Percentiles rank a stretch among this genome's conserved stretches.
phyloP scores from a whole-genome alignment of 2,888 invertebrate genomes.

The Drosophila siamana region DNA sequence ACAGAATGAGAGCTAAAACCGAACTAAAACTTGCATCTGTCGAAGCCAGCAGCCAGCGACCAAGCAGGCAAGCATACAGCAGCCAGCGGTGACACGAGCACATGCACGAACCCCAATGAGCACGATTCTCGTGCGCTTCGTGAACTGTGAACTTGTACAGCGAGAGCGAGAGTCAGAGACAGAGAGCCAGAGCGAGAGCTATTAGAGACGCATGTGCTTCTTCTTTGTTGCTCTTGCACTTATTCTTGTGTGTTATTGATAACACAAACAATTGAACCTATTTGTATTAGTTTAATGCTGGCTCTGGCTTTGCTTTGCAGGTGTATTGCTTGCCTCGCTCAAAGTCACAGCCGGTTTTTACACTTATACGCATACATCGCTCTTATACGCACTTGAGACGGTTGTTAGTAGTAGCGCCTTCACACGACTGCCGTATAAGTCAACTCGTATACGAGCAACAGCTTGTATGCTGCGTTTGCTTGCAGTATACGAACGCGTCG shows the following conservation, averaged over 20 bases:
- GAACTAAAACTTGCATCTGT: slow-evolving; percentile 77
- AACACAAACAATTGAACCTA: slow-evolving; percentile 52
- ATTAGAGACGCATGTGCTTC: slow-evolving; percentile 17
- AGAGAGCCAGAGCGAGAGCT: slow-evolving; percentile 9
- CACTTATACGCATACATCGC: slow-evolving; percentile 25
- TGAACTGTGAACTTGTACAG: slow-evolving; percentile 31
- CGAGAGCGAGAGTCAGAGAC: neutral
- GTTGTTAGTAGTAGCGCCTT: no score
- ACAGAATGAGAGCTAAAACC: slow-evolving; percentile 84
- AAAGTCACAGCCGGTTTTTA: slow-evolving; percentile 35
- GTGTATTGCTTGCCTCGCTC: slow-evolving; percentile 29
- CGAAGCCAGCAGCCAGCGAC: slow-evolving; percentile 35
- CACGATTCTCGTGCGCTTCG: slow-evolving; percentile 29
- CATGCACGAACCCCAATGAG: neutral
- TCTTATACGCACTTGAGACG: slow-evolving; percentile 6
- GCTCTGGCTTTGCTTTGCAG: slow-evolving; percentile 41
- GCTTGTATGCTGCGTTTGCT: neutral
- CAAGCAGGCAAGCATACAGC: slow-evolving; percentile 25
- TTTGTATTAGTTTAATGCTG: slow-evolving; percentile 28
- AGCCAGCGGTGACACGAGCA: slow-evolving; percentile 26
- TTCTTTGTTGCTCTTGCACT: slow-evolving; percentile 7
- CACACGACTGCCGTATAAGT: neutral
- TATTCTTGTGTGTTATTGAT: slow-evolving; percentile 27
- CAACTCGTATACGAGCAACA: slow-evolving; percentile 5
- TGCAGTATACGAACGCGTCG: neutral